Evolutionary conservation across 2,113 vertebrate genomes (phyloP), one percentile per base, ranked within the genome.

Genomic region (Eleginops maclovinus): DNA sequence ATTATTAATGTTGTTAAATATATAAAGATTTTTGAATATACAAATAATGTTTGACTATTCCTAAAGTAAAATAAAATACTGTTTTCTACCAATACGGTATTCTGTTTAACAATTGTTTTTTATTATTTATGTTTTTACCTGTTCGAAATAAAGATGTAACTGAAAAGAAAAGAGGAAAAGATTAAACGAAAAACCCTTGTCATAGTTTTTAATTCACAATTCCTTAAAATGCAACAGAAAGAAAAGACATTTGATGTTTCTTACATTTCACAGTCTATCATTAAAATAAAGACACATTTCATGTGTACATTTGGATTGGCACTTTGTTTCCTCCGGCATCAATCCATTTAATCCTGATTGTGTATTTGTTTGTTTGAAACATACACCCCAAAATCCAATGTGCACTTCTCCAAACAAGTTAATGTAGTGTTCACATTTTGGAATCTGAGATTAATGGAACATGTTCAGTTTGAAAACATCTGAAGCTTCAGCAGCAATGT

Each of bases 201-300:
- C 69, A 68, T 55, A 55, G 9, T 68, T 77, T 89, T 88, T 87
- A 87, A 79, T 87, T 68, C 66, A 71, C 36, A 76, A 83, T 72
- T 73, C 53, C 28, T 69, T 70, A 28, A 81, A 26, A 81, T 15
- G 31, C 44, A 50, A 80, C 36, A 72, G n/a, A 55, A 81, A 59
- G 61, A 40, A 75, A 43, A 71, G 6, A 56, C 53, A 62, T 61
- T 43, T 49, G 16, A 16, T 54, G 44, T 26, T 68, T 54, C 16
- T 41, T 26, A 44, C 13, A 77, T 77, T 82, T 70, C 58, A 73
- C 77, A 81, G 79, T 85, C 67, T 58, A 14, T 54, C 9, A 72
- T 44, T 62, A 51, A 54, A 62, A 75, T 19, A 47, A 76, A 71
- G 2, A 62, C 28, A 47, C 4, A 56, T 56, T 36, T 36, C 9